These are phyloP conservation scores for Pyrochroa serraticornis DNA, from an alignment of 2,888 invertebrate genomes.

Conservation along the genomic window DNA sequence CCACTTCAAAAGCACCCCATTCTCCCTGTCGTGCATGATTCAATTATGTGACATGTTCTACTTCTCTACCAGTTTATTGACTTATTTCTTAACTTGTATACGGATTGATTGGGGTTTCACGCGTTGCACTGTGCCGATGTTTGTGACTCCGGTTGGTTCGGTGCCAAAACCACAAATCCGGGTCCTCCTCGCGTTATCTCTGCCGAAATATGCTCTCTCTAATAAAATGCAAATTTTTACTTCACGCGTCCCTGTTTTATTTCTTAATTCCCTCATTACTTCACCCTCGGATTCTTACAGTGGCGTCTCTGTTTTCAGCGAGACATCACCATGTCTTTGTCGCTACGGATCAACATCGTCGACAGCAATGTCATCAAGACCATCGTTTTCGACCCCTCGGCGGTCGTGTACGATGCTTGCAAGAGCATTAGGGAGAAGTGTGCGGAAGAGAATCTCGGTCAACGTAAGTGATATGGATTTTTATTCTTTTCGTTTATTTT, in stretches of 20 bases:
- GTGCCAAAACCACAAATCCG: neutral
- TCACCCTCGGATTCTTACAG: neutral
- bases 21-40: constrained; percentile 52
- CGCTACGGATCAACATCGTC: constrained; percentile 85
- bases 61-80: constrained; percentile 54
- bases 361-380: constrained; percentile 91
- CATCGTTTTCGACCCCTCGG: constrained; percentile 96
- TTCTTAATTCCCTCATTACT: constrained; percentile 27
- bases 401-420: constrained; percentile 95
- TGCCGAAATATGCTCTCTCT: neutral
- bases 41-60: constrained; percentile 57
- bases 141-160: neutral
- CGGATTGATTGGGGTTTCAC: constrained; percentile 27
- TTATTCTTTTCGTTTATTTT: neutral
- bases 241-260: constrained; percentile 6
- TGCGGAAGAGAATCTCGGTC: constrained; percentile 84
- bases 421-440: constrained; percentile 94
- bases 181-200: constrained; percentile 2
- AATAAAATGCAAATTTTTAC: constrained; percentile 14
- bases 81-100: constrained; percentile 48
- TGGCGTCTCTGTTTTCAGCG: constrained; percentile 15
- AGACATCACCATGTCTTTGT: constrained; percentile 61
- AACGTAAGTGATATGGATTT: constrained; percentile 74
- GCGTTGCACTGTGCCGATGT: neutral
- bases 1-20: constrained; percentile 43